phyloP scores from a whole-genome alignment of 2,888 invertebrate genomes.

The Drosophila prostipennis region DNA sequence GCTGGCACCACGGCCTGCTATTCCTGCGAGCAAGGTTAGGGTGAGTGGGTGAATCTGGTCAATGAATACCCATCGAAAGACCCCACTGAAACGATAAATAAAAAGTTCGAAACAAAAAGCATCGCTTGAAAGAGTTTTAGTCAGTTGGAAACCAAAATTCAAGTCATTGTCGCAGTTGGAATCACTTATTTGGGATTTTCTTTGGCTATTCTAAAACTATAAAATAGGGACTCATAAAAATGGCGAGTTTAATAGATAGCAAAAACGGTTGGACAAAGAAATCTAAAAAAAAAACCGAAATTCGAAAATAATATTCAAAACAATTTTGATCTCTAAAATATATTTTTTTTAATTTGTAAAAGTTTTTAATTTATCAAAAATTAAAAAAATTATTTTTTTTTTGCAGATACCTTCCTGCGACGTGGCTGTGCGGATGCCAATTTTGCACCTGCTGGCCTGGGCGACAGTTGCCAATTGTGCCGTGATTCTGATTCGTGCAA shows the following conservation, averaged over 20 bases:
- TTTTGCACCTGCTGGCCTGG: slow-evolving; percentile 26
- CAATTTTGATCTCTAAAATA: too few relatives aligned
- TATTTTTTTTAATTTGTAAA: too few relatives aligned
- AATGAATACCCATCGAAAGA: neutral
- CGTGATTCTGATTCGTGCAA: slow-evolving; percentile 74
- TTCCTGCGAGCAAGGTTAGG: slow-evolving; percentile 77
- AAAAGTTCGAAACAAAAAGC: neutral
- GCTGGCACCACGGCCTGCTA: slow-evolving; percentile 70
- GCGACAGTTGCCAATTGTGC: slow-evolving; percentile 73
- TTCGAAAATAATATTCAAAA: neutral
- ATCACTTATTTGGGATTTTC: too few relatives aligned
- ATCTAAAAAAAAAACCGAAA: neutral
- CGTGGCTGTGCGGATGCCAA: slow-evolving; percentile 72
- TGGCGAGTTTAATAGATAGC: too few relatives aligned
- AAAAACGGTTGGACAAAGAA: too few relatives aligned
- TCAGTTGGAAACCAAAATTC: too few relatives aligned
- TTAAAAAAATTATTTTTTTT: too few relatives aligned
- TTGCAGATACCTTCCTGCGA: slow-evolving; percentile 64
- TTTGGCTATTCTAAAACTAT: too few relatives aligned
- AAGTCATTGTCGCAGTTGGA: too few relatives aligned
- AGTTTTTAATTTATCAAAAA: too few relatives aligned
- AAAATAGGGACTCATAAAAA: too few relatives aligned
- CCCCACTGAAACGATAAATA: neutral
- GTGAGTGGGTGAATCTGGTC: neutral
- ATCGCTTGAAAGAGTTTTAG: neutral